Evolutionary conservation across 2,797 vertebrate genomes (phyloP).

Genomic region (Takifugu ocellatus): DNA sequence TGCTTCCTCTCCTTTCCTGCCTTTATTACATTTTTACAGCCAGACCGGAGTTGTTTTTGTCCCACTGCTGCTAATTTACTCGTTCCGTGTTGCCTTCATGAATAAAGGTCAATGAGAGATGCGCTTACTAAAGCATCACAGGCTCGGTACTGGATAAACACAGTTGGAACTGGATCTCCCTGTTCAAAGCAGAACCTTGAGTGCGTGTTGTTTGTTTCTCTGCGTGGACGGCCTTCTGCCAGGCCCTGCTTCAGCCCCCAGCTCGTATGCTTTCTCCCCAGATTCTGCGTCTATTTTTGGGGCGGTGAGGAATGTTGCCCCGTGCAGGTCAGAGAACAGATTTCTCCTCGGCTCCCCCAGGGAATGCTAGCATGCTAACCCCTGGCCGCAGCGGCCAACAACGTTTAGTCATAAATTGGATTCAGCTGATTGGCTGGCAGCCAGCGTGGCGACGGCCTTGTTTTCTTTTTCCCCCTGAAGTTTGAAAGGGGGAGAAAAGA

Average conservation of each 20-base stretch:
- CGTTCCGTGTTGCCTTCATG: no score
- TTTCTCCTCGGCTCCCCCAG: slow-evolving; percentile 46
- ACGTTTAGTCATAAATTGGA: slow-evolving; percentile 65
- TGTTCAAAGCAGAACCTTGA: no score
- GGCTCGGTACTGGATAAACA: no score
- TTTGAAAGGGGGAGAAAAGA: slow-evolving; percentile 6
- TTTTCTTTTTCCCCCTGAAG: slow-evolving; percentile 10
- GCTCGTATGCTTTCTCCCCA: slow-evolving; percentile 33
- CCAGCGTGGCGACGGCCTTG: slow-evolving; percentile 49
- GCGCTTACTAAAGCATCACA: no score
- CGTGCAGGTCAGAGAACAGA: slow-evolving; percentile 31
- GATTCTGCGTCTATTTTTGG: slow-evolving; percentile 64
- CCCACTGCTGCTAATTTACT: no score
- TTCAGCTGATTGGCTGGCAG: slow-evolving; percentile 73
- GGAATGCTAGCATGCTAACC: slow-evolving; percentile 67
- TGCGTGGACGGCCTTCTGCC: slow-evolving; percentile 33
- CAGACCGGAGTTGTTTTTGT: no score
- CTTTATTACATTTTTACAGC: no score
- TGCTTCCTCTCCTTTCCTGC: no score
- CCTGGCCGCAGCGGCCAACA: slow-evolving; percentile 41
- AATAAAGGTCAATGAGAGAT: no score
- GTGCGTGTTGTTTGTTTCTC: background rate
- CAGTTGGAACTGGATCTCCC: no score
- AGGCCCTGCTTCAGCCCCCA: slow-evolving; percentile 31
- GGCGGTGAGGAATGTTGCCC: slow-evolving; percentile 53